phyloP scores from a whole-genome alignment of 1,140 invertebrate species.

The Reticulitermes speratus region DNA sequence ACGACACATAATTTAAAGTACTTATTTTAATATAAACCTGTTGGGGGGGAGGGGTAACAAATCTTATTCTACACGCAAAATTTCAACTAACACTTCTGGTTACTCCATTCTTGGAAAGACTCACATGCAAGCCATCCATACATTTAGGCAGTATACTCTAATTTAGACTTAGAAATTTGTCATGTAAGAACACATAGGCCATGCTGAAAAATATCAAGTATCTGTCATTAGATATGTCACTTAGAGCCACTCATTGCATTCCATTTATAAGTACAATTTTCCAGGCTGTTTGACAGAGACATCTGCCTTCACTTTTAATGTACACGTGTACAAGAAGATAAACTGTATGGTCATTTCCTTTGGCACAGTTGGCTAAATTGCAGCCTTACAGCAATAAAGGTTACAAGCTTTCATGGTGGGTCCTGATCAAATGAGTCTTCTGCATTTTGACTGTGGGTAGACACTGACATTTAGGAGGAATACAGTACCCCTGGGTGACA shows the following conservation, averaged over 20 bases:
- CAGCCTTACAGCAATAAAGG: background rate
- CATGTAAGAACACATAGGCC: background rate
- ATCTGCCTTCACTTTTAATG: background rate
- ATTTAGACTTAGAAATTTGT: background rate
- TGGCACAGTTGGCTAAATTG: background rate
- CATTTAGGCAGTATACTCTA: background rate
- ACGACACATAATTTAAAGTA: background rate
- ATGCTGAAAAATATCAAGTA: background rate
- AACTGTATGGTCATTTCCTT: background rate
- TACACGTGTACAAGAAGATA: background rate
- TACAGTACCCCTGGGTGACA: too few relatives aligned
- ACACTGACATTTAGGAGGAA: too few relatives aligned
- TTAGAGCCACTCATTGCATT: background rate
- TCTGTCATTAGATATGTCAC: background rate
- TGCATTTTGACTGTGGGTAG: too few relatives aligned
- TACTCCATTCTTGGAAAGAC: background rate
- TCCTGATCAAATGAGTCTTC: too few relatives aligned
- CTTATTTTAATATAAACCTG: background rate
- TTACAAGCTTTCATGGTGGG: too few relatives aligned
- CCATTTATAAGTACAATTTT: background rate
- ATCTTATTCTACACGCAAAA: background rate
- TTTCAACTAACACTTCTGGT: background rate
- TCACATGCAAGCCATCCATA: background rate
- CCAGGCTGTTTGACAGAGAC: background rate
- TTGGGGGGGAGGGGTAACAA: too few relatives aligned